phyloP scores from a whole-genome alignment of 2,888 invertebrate species.

The Oscheius sp. region DNA sequence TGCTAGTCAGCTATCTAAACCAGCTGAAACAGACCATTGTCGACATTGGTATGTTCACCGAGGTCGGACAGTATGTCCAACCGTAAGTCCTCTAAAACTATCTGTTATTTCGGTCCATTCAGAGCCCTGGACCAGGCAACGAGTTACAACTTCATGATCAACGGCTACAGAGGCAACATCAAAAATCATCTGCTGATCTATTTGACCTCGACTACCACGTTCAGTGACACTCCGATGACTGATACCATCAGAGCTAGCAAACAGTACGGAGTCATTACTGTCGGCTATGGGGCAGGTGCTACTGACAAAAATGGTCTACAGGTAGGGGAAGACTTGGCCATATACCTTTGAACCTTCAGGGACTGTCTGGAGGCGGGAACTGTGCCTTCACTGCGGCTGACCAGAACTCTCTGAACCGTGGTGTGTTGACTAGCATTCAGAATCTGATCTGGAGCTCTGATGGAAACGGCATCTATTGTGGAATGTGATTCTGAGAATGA shows the following conservation, averaged over 20 bases:
- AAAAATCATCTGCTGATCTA: conserved; percentile 55
- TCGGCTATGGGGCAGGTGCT: conserved; percentile 44
- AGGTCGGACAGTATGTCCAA: conserved; percentile 43
- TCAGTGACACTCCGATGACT: conserved; percentile 36
- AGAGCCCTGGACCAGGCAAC: conserved; percentile 38
- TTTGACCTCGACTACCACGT: conserved; percentile 46
- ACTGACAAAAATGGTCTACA: conserved; percentile 27
- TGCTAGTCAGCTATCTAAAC: conserved; percentile 39
- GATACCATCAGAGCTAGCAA: conserved; percentile 37
- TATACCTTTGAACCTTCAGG: background rate
- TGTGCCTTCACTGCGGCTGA: conserved; percentile 22
- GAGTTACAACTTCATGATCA: conserved; percentile 25
- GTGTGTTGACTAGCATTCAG: background rate
- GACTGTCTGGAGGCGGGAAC: conserved; percentile 7
- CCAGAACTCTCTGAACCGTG: conserved; percentile 5
- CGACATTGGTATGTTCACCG: conserved; percentile 31
- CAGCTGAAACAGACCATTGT: conserved; percentile 31
- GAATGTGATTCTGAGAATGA: conserved; percentile 7
- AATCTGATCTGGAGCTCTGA: conserved; percentile 28
- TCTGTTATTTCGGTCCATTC: background rate
- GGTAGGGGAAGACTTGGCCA: background rate
- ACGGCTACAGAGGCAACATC: conserved; percentile 43
- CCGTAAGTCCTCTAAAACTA: conserved; percentile 8
- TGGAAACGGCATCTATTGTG: conserved; percentile 41
- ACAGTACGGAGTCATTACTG: conserved; percentile 51